Conservation (phyloP, 2,888 invertebrate species). For the Mechanitis mazaeus region DNA sequence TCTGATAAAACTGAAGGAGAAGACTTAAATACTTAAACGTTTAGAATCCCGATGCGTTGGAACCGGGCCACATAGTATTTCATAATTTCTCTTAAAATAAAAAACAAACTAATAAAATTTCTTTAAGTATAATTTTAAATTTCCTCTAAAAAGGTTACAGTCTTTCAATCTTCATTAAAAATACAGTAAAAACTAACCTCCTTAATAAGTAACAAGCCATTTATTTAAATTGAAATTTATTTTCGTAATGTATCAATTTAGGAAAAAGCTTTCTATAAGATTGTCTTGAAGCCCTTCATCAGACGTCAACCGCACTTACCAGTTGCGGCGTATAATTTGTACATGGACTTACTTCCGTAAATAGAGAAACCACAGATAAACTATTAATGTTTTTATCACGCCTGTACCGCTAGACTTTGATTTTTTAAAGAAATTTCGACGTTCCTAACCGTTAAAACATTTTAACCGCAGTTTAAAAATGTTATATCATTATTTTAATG, state of each 20-base stretch:
- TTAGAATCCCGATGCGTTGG: too few species aligned
- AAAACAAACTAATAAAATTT: too few species aligned
- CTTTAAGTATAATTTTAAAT: too few species aligned
- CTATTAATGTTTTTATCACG: constrained; percentile 62
- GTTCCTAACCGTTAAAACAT: constrained; percentile 31
- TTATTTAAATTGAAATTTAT: constrained; percentile 4
- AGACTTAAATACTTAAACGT: too few species aligned
- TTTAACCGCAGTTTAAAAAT: constrained; percentile 50
- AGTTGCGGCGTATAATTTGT: constrained; percentile 58
- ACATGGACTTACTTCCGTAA: constrained; percentile 66
- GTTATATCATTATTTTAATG: neutral
- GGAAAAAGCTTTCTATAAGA: constrained; percentile 15
- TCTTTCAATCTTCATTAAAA: too few species aligned
- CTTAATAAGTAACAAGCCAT: neutral
- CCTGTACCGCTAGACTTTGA: constrained; percentile 47
- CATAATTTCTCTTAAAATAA: too few species aligned
- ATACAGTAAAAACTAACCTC: neutral
- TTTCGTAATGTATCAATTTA: constrained; percentile 16
- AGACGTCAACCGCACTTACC: constrained; percentile 51
- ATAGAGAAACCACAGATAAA: constrained; percentile 69
- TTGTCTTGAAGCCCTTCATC: constrained; percentile 35
- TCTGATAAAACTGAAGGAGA: too few species aligned
- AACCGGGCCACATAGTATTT: too few species aligned
- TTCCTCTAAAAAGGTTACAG: too few species aligned
- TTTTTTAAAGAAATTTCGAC: constrained; percentile 40